Base-by-base conservation (phyloP, 2,113 vertebrate species). In the Nycticebus coucang region DNA sequence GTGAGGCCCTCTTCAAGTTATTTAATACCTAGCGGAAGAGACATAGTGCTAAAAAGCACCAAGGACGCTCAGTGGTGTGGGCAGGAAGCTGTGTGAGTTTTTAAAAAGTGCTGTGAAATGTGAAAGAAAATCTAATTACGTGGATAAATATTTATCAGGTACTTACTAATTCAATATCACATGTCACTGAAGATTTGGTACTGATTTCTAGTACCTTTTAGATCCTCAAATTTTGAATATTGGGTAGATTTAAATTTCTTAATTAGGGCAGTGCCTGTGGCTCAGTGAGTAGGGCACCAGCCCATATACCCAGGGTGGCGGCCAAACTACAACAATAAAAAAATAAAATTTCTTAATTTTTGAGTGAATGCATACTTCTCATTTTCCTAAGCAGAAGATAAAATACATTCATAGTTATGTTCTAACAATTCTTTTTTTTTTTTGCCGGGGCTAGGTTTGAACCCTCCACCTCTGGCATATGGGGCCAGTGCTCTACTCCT, bases 101-200 rank as follows among this genome's bases (percentile, higher is more conserved):
- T 72, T 53, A 66, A 84, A 22, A 75, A 86, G 24, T 35, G 50
- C 24, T 55, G 7, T 95, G 66, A 4, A 80, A 33, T 17, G 2
- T 74, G 50, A 41, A 30, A 87, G 53, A n/a, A 79, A 68, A 14
- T 68, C 64, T 93, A 53, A 69, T 72, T 93, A 30, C 15, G 17
- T 96, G 90, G 88, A 68, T 11, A 78, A 37, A 59, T 92, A 94
- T 89, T 86, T 80, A 60, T 59, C 41, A 85, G 24, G 45, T 84
- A 45, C 57, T 85, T 4, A n/a, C 83, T 41, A 50, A 66, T 78
- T 57, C 28, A 85, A 4, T 80, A 55, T 74, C 74, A 8, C 11
- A 64, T 41, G 4, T 55, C 30, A 94, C 30, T 41, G 37, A 7
- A 64, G 45, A 86, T 87, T 35, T 50, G 37, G 14, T 45, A 15